phyloP scores from a whole-genome alignment of 2,888 invertebrate genomes.

The Mantis religiosa region DNA sequence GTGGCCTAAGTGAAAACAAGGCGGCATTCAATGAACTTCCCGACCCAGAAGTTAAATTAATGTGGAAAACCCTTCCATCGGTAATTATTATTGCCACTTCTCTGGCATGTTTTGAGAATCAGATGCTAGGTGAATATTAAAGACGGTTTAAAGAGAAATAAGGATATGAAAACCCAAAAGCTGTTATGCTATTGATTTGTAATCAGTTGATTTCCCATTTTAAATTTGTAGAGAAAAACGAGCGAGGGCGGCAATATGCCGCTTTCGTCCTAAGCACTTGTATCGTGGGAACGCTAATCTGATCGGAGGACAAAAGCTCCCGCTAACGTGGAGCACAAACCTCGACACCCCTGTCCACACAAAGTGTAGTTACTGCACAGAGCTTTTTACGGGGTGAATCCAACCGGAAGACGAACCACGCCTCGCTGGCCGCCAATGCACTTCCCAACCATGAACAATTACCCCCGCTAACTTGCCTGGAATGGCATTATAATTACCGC shows the following conservation, averaged over 20 bases:
- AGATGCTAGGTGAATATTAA: too few relatives aligned
- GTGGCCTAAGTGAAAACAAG: too few relatives aligned
- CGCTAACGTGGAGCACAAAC: neutral
- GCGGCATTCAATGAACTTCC: too few relatives aligned
- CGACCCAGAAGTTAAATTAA: too few relatives aligned
- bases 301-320: neutral
- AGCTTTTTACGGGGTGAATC: neutral
- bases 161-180: too few relatives aligned
- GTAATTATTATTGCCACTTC: too few relatives aligned
- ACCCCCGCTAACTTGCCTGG: neutral
- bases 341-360: conserved; percentile 9
- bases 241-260: neutral
- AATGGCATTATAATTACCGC: neutral
- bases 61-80: too few relatives aligned
- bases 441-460: neutral
- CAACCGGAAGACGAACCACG: neutral
- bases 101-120: too few relatives aligned
- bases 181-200: too few relatives aligned
- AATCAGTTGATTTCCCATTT: too few relatives aligned
- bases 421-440: neutral
- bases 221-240: too few relatives aligned
- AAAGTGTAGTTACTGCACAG: neutral
- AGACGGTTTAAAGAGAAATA: too few relatives aligned
- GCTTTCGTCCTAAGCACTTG: neutral
- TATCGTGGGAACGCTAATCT: neutral